These are phyloP conservation scores for Cephalotes varians DNA, from an alignment of 2,888 invertebrate genomes.

Conservation along the genomic window DNA sequence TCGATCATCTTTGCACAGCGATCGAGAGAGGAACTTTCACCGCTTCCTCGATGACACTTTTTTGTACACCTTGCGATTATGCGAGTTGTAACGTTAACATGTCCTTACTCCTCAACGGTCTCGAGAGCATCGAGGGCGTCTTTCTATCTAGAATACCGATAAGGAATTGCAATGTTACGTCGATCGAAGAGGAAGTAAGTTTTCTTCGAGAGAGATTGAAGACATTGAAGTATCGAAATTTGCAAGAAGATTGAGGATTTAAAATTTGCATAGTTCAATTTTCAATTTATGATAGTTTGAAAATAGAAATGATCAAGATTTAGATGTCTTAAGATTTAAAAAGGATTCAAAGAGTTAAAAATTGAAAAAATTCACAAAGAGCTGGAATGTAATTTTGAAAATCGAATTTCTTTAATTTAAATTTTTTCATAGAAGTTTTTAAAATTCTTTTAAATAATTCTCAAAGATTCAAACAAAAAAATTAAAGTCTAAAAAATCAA, in stretches of 20 bases:
- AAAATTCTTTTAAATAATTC: not conserved
- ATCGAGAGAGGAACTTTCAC: conserved; percentile 56
- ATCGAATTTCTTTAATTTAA: not conserved
- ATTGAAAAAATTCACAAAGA: not conserved
- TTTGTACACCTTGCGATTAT: conserved; percentile 79
- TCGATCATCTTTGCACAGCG: conserved; percentile 77
- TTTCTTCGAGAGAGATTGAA: not conserved
- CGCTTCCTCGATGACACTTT: conserved; percentile 71
- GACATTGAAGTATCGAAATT: not conserved
- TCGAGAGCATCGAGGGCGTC: conserved; percentile 78
- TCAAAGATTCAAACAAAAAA: not conserved
- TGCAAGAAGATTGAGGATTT: not conserved
- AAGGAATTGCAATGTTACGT: conserved; percentile 75
- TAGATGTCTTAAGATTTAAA: not conserved
- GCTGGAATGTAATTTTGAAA: not conserved
- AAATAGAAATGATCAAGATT: not conserved
- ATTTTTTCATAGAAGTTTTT: not conserved
- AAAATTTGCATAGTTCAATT: not conserved
- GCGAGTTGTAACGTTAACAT: conserved; percentile 75
- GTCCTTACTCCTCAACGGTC: conserved; percentile 77
- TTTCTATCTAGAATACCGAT: conserved; percentile 77
- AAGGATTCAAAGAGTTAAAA: not conserved
- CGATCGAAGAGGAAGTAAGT: conserved; percentile 64
- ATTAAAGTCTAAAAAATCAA: not conserved
- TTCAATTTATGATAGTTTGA: not conserved